Conservation (phyloP, 2,888 invertebrate genomes). For the Bursaphelenchus okinawaensis region DNA sequence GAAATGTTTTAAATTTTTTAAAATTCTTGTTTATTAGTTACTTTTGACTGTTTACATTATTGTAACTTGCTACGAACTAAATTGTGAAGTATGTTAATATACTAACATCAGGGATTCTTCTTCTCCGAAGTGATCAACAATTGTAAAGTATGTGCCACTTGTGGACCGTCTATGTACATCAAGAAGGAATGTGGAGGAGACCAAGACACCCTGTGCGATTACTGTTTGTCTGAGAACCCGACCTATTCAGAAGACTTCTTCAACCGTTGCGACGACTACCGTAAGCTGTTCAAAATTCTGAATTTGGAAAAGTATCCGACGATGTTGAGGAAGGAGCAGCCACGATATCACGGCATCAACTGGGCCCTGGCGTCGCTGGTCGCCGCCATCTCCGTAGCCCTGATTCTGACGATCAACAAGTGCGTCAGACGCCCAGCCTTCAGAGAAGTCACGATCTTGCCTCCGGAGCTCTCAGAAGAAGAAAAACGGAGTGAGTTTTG, state of each 20-base stretch:
- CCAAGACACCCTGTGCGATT: conserved; percentile 37
- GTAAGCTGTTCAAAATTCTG: conserved; percentile 11
- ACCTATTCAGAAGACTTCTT: conserved; percentile 24
- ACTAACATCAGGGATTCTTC: not conserved
- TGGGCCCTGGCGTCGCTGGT: not conserved
- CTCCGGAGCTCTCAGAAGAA: conserved; percentile 23
- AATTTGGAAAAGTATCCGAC: conserved; percentile 7
- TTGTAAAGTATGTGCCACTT: conserved; percentile 29
- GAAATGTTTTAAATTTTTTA: too few relatives aligned
- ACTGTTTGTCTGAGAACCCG: conserved; percentile 30
- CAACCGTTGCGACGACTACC: conserved; percentile 15
- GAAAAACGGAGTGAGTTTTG: conserved; percentile 17
- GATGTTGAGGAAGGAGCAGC: not conserved
- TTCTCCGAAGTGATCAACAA: conserved; percentile 10
- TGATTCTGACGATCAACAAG: not conserved
- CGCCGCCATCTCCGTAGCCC: not conserved
- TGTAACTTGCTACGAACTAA: not conserved
- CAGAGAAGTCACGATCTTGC: conserved; percentile 20
- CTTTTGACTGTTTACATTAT: not conserved
- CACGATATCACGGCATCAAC: not conserved
- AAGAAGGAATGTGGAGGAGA: conserved; percentile 21
- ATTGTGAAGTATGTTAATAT: conserved; percentile 4
- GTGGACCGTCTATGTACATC: conserved; percentile 33
- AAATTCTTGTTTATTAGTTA: not conserved
- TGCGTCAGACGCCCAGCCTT: conserved; percentile 1